These are phyloP conservation scores for Zingel zingel DNA, from an alignment of 2,113 vertebrate species.

Conservation along the genomic window DNA sequence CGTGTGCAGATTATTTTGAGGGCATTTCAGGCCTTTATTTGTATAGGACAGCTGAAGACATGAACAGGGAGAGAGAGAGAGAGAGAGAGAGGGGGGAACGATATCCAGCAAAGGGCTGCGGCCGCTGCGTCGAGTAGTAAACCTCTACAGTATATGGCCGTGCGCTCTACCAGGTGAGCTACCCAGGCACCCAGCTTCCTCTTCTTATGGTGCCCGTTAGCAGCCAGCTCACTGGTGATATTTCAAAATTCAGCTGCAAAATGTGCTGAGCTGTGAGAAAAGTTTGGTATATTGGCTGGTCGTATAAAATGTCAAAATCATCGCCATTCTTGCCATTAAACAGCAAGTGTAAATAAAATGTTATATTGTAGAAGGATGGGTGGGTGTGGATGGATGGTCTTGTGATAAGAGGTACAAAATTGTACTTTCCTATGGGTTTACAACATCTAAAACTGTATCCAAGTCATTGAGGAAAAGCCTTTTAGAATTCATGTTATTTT, in stretches of 20 bases:
- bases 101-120: too few species aligned
- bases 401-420: background rate
- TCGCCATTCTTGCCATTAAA: background rate
- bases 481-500: background rate
- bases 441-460: background rate
- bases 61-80: too few species aligned
- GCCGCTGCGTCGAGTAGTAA: too few species aligned
- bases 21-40: too few species aligned
- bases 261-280: background rate
- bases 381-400: background rate
- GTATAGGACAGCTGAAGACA: too few species aligned
- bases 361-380: background rate
- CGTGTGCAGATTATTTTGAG: background rate
- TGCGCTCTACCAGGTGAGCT: too few species aligned
- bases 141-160: too few species aligned
- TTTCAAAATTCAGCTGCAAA: background rate
- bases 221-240: background rate
- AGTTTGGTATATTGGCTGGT: background rate
- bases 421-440: background rate
- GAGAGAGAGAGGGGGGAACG: too few species aligned
- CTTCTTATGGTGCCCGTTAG: background rate
- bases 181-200: background rate
- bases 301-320: background rate
- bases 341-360: background rate
- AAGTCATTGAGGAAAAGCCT: background rate